phyloP scores from a whole-genome alignment of 2,113 vertebrate species.

The Xenus cinereus region DNA sequence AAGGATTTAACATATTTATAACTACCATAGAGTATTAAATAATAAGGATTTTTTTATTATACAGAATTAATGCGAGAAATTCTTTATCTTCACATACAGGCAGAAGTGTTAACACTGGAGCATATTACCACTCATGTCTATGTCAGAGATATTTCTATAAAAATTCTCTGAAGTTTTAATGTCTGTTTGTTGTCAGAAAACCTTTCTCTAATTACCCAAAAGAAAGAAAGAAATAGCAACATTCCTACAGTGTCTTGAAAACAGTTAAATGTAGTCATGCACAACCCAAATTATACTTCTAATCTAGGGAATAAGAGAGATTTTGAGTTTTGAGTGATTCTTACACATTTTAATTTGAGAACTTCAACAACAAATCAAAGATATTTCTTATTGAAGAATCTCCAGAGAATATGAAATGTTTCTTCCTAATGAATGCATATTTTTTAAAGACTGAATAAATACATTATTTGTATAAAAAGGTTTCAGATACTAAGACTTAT shows the following conservation, averaged over 20 bases:
- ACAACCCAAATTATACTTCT: background rate
- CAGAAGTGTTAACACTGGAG: background rate
- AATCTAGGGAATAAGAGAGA: background rate
- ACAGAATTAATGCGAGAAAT: background rate
- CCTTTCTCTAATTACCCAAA: background rate
- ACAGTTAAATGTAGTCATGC: background rate
- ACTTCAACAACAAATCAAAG: background rate
- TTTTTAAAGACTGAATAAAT: background rate
- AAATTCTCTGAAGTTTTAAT: background rate
- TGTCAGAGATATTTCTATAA: background rate
- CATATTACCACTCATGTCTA: background rate
- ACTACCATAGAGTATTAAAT: background rate
- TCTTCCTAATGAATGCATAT: background rate
- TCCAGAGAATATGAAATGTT: background rate
- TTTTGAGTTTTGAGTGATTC: background rate
- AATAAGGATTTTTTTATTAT: background rate
- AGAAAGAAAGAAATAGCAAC: background rate
- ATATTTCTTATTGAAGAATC: background rate
- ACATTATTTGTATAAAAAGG: background rate
- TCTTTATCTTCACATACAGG: background rate
- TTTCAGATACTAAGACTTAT: background rate
- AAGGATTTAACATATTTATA: background rate
- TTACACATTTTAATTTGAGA: background rate
- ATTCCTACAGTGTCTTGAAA: background rate
- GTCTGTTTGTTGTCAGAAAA: background rate